Conservation (phyloP, 2,797 vertebrate species). For the Lerista edwardsae region DNA sequence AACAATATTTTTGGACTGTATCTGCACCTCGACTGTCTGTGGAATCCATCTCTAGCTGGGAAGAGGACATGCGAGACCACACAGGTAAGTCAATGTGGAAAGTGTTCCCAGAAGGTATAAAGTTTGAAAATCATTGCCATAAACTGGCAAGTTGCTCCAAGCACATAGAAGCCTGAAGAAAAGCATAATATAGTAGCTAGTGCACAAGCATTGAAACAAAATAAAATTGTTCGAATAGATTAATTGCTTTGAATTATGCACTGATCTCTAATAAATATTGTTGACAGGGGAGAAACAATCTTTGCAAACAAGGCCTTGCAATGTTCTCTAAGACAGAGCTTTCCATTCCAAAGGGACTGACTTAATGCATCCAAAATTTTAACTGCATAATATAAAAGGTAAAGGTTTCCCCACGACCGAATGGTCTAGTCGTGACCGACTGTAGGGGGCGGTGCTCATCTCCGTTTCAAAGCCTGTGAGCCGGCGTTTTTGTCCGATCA, state of each 20-base stretch:
- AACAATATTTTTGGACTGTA: not conserved
- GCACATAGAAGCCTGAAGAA: not conserved
- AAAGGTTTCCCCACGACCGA: too few relatives aligned
- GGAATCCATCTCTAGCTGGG: not conserved
- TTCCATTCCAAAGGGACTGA: slow-evolving; percentile 38
- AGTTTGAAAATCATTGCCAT: not conserved
- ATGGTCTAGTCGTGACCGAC: too few relatives aligned
- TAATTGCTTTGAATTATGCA: slow-evolving; percentile 45
- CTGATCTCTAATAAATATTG: slow-evolving; percentile 30
- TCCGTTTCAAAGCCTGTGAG: too few relatives aligned
- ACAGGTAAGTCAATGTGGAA: not conserved
- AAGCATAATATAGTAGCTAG: not conserved
- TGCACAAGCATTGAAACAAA: not conserved
- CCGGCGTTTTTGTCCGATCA: too few relatives aligned
- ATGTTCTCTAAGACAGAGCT: slow-evolving; percentile 16
- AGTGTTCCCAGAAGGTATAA: not conserved
- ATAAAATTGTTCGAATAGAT: slow-evolving; percentile 31
- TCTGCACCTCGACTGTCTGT: not conserved
- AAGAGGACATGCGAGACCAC: not conserved
- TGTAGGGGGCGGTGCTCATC: too few relatives aligned
- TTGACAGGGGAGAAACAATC: slow-evolving; percentile 26
- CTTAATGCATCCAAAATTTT: not conserved
- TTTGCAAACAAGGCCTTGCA: slow-evolving; percentile 12
- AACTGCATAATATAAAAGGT: too few relatives aligned
- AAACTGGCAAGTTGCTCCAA: not conserved